Percentiles rank a stretch among this genome's conserved stretches.
Conservation (phyloP, 2,113 vertebrate species). For the Synchiropus splendidus region DNA sequence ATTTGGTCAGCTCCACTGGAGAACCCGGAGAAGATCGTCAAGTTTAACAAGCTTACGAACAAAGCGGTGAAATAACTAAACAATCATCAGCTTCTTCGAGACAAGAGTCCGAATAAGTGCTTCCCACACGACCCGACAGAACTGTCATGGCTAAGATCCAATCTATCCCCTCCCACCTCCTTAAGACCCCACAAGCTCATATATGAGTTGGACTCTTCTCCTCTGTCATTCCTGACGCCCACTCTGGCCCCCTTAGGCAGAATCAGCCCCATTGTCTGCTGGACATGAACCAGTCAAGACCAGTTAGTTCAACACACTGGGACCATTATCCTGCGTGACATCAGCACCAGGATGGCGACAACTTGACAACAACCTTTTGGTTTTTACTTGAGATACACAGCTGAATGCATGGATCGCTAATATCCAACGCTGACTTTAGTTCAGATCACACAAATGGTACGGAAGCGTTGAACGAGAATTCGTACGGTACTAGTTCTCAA, state of each 20-base stretch:
- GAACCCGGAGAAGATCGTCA: background rate
- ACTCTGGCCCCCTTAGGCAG: conserved; percentile 45
- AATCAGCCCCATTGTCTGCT: conserved; percentile 78
- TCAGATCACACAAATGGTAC: too few relatives aligned
- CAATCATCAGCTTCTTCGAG: background rate
- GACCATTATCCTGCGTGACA: conserved; percentile 59
- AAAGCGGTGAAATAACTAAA: background rate
- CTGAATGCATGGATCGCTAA: too few relatives aligned
- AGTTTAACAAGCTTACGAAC: too few relatives aligned
- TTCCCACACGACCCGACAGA: too few relatives aligned
- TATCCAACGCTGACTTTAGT: too few relatives aligned
- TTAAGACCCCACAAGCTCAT: conserved; percentile 41
- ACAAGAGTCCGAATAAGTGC: too few relatives aligned
- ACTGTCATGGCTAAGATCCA: background rate
- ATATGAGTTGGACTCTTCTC: conserved; percentile 48
- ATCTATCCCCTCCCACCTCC: background rate
- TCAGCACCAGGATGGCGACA: too few relatives aligned
- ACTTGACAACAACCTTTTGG: too few relatives aligned
- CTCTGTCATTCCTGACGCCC: conserved; percentile 61
- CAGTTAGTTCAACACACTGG: conserved; percentile 54
- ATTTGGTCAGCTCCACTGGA: conserved; percentile 80
- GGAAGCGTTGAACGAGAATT: too few relatives aligned
- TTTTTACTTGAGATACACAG: too few relatives aligned
- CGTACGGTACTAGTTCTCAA: too few relatives aligned
- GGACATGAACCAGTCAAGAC: conserved; percentile 53